A percentile compares a stretch with the other conserved stretches of the same genome.
Evolutionary conservation across 2,797 vertebrate genomes (phyloP).

Genomic region (Sylvilagus floridanus): DNA sequence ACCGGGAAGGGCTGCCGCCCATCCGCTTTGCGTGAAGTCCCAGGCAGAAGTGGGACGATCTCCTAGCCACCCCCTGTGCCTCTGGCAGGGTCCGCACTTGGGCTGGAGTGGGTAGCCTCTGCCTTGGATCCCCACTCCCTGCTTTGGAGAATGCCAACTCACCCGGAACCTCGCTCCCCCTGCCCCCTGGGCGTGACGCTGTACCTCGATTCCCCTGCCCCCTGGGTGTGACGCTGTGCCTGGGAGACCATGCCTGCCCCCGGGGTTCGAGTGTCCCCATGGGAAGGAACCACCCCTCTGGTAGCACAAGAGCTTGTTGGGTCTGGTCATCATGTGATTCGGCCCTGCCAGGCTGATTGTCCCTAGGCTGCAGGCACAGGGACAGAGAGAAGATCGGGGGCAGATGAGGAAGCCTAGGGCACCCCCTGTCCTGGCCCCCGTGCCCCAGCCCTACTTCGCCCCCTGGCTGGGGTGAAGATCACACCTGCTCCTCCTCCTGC

Average conservation of each 20-base stretch:
- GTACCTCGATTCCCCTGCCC: background rate
- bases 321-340: background rate
- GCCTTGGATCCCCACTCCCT: background rate
- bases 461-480: background rate
- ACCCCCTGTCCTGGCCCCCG: no score
- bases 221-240: background rate
- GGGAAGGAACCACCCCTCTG: background rate
- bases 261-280: background rate
- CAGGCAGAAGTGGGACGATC: background rate
- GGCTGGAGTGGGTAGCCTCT: no score
- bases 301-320: background rate
- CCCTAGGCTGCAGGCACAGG: background rate
- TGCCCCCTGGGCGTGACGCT: background rate
- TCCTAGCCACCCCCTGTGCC: background rate
- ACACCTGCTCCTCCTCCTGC: background rate
- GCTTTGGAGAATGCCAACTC: background rate
- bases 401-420: background rate
- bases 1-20: background rate
- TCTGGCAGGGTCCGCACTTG: background rate
- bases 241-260: background rate
- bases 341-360: background rate
- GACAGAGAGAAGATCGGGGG: background rate
- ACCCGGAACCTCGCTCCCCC: background rate
- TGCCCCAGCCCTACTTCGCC: no score
- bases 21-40: background rate